Base-by-base conservation (phyloP, 2,888 invertebrate genomes). In the Nephrotoma guestfalica region DNA sequence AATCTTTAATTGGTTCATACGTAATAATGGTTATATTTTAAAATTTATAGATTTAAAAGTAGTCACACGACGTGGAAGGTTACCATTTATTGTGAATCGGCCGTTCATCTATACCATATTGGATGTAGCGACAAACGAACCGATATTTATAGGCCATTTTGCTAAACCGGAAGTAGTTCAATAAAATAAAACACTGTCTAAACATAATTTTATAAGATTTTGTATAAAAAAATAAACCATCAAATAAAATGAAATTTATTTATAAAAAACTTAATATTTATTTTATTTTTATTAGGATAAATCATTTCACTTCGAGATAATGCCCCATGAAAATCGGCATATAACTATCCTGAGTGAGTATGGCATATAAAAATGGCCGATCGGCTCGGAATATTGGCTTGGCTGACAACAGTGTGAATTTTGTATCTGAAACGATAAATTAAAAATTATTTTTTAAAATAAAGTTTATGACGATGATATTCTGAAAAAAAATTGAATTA, bases 261-360 rank as follows among this genome's bases (percentile, higher is more conserved):
- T 71, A 71, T 71, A 71, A 71, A 30, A 30, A 71, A 30, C 4
- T 71, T 71, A 30, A 30, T 4, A 71, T 30, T 30, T 30, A n/a
- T 6, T 15, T 71, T 71, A 6, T 71, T 30, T 30, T 1, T 30
- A 4, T 43, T 11, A 2, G 4, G 1, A 30, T 43, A 43, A 11
- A 30, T 71, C 11, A 71, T 18, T 71, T 30, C 7, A 71, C 30
- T 71, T 71, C 30, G 71, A 71, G 71, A n/a, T 84, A 84, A 9
- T 84, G 84, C n/a, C 84, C 84, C 84, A 84, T 84, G 15, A 84
- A 84, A 84, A 84, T 41, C 15, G 84, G 84, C 6, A 84, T 84
- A 41, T 18, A 41, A 2, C 6, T 41, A 41, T 84, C 41, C 15
- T n/a, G n/a, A 41, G 84, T 84, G 6, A 84, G 42, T 15, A 84